These are phyloP conservation scores for Halocaridina rubra DNA, from an alignment of 2,888 invertebrate genomes.

Conservation along the genomic window DNA sequence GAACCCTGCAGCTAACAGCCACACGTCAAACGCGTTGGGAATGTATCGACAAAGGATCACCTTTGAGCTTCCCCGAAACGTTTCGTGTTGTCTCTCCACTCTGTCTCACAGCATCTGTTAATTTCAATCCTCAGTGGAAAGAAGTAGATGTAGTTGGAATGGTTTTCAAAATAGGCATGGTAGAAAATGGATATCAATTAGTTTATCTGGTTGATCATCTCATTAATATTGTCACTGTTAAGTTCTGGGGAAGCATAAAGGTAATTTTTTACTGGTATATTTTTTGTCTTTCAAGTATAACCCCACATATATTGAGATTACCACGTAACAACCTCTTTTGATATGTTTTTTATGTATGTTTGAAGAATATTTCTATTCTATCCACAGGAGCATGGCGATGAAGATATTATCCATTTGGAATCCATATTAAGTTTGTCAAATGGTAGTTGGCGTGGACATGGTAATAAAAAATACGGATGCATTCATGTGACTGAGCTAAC, in stretches of 20 bases:
- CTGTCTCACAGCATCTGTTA: background rate
- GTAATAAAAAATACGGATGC: conserved; percentile 14
- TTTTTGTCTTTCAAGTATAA: background rate
- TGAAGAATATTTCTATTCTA: no score
- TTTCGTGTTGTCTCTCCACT: conserved; percentile 15
- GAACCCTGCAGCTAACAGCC: conserved; percentile 15
- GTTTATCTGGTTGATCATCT: conserved; percentile 27
- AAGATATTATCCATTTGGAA: conserved; percentile 7
- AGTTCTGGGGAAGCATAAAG: conserved; percentile 30
- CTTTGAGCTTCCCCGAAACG: background rate
- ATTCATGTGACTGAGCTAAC: conserved; percentile 38
- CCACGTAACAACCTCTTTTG: no score
- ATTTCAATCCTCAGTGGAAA: conserved; percentile 13
- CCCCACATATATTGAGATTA: no score
- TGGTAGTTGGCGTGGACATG: conserved; percentile 37
- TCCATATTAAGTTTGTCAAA: conserved; percentile 14
- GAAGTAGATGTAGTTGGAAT: conserved; percentile 35
- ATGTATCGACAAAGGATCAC: background rate
- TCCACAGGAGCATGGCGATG: conserved; percentile 32
- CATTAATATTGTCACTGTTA: conserved; percentile 21
- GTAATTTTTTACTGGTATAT: background rate
- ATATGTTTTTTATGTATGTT: no score
- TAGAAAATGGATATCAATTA: background rate
- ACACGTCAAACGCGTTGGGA: conserved; percentile 37
- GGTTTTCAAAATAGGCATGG: conserved; percentile 10